Base-by-base conservation (phyloP, 2,797 vertebrate genomes). In the Gastrophryne carolinensis region DNA sequence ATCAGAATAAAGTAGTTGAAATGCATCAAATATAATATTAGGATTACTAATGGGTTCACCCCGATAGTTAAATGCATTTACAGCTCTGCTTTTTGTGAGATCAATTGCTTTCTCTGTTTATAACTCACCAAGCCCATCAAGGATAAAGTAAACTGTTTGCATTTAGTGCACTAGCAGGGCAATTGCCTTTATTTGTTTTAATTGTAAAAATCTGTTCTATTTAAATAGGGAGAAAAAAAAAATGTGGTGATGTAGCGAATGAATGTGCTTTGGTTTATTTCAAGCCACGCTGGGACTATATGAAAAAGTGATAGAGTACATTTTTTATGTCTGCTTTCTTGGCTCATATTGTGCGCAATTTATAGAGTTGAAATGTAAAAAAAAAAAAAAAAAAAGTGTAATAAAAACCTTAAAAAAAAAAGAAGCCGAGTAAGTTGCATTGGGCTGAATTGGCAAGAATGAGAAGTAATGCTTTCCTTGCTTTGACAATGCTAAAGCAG, bases 111-210 rank as follows among this genome's bases (percentile, higher is more conserved):
- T 30, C 10, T 3, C 66, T 83, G 79, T 81, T 78, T 78, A 80
- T 62, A 81, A 83, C 63, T 56, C 17, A 26, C 11, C 73, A 77
- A 72, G 80, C 61, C 70, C 67, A 69, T 80, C 80, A 72, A 1
- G 57, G 80, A 84, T 75, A 53, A 70, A 58, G 35, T 78, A 79
- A 83, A 79, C 12, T 63, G 78, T 81, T 81, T 84, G 82, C 80
- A 62, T 75, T 39, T 73, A 79, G 34, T 34, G 52, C 4, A 50
- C 44, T 52, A 79, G 0, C 11, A 47, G 21, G 60, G 15, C 70
- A 80, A 58, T 77, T 87, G 78, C 79, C 83, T 86, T 81, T 78
- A 85, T 82, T 83, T 81, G 78, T 79, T 84, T 73, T 84, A 82
- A 88, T 81, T 86, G 78, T 79, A 84, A 88, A 74, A 64, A 78